Evolutionary conservation across 2,888 invertebrate species (phyloP).

Genomic region (Pseudococcus viburni): DNA sequence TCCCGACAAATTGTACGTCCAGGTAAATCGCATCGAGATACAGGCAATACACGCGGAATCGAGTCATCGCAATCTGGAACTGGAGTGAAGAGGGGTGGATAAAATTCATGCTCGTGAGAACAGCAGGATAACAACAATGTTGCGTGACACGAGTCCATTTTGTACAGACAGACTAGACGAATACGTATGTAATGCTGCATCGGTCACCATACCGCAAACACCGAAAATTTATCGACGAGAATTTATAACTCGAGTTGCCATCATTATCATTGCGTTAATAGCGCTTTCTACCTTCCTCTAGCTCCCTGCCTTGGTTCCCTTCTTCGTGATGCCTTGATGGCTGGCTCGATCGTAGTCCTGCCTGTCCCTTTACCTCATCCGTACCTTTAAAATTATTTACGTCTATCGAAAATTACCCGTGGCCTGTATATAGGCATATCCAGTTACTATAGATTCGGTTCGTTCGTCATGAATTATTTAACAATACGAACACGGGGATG

Average conservation of each 20-base stretch:
- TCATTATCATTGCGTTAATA: neutral
- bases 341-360: neutral
- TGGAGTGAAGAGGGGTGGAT: neutral
- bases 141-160: constrained; percentile 49
- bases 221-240: constrained; percentile 14
- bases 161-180: neutral
- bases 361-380: neutral
- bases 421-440: neutral
- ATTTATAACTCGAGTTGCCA: neutral
- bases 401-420: neutral
- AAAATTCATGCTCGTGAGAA: constrained; percentile 4
- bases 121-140: constrained; percentile 47
- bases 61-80: neutral
- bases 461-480: constrained; percentile 40
- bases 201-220: neutral
- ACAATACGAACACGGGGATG: neutral
- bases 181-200: neutral
- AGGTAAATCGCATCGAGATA: too few relatives aligned
- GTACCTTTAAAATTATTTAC: neutral
- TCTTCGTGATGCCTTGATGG: neutral
- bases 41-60: neutral
- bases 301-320: neutral
- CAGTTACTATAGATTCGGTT: neutral
- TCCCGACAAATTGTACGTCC: neutral
- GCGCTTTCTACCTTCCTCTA: neutral